A percentile compares a stretch with the other conserved stretches of the same genome.
Evolutionary conservation across 2,113 vertebrate species (phyloP).

Genomic region (Eira barbara): DNA sequence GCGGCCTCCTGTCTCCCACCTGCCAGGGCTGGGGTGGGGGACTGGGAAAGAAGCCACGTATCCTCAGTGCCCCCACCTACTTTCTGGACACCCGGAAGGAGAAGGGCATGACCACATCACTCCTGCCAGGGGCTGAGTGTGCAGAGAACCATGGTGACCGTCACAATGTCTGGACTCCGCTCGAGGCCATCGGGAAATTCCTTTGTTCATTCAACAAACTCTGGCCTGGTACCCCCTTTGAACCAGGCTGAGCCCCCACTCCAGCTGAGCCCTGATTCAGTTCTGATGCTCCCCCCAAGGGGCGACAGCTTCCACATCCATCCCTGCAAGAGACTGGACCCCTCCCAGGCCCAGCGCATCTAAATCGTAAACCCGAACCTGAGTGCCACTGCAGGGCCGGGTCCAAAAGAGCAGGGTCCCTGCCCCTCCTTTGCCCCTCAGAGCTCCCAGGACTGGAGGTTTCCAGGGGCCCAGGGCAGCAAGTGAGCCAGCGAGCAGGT

Average conservation of each 20-base stretch:
- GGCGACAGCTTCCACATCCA: neutral
- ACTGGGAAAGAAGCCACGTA: fast-evolving
- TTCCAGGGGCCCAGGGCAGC: constrained; percentile 67
- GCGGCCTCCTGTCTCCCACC: neutral
- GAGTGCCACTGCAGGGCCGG: neutral
- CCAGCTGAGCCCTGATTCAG: neutral
- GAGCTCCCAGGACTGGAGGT: constrained; percentile 69
- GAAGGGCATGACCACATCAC: neutral
- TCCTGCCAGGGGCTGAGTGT: neutral
- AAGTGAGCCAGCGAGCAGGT: constrained; percentile 72
- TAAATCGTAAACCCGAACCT: neutral
- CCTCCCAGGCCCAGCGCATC: neutral
- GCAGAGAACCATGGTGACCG: neutral
- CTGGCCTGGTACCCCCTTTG: neutral
- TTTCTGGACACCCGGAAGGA: neutral
- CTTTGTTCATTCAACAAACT: neutral
- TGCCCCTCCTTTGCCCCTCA: no score
- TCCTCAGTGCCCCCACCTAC: fast-evolving
- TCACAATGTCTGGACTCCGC: neutral
- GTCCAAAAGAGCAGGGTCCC: neutral
- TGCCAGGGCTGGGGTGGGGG: neutral
- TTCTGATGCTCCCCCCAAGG: neutral
- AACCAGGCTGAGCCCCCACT: neutral
- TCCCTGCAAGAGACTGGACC: no score
- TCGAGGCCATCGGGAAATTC: fast-evolving